These are phyloP conservation scores for Nycticryphes semicollaris DNA, from an alignment of 2,113 vertebrate species.

Conservation along the genomic window DNA sequence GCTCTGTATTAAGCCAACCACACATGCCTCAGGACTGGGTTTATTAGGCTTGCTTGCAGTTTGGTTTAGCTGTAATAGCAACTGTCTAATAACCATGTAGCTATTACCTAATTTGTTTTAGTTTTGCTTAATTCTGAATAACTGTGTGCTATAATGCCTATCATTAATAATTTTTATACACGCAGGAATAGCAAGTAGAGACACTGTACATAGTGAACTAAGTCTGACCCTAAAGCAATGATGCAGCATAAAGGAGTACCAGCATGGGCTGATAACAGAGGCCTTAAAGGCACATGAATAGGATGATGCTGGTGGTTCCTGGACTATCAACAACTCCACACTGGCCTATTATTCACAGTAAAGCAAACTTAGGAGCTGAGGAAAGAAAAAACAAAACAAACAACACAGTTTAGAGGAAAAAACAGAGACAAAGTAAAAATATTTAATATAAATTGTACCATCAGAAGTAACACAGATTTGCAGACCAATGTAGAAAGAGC, in stretches of 20 bases:
- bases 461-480: background rate
- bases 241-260: background rate
- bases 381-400: too few species aligned
- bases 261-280: background rate
- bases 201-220: background rate
- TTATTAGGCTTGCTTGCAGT: background rate
- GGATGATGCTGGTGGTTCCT: background rate
- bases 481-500: background rate
- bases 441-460: background rate
- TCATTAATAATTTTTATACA: background rate
- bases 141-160: background rate
- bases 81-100: background rate
- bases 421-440: background rate
- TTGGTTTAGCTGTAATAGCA: background rate
- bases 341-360: background rate
- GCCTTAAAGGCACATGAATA: background rate
- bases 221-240: background rate
- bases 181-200: background rate
- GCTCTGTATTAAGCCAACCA: background rate
- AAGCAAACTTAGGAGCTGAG: background rate
- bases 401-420: background rate
- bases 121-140: background rate
- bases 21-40: background rate
- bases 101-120: background rate
- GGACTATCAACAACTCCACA: background rate